A percentile compares a stretch with the other conserved stretches of the same genome.
Evolutionary conservation across 92 coral and sea anemone species (phyloP).

Genomic region (Palythoa grandis): DNA sequence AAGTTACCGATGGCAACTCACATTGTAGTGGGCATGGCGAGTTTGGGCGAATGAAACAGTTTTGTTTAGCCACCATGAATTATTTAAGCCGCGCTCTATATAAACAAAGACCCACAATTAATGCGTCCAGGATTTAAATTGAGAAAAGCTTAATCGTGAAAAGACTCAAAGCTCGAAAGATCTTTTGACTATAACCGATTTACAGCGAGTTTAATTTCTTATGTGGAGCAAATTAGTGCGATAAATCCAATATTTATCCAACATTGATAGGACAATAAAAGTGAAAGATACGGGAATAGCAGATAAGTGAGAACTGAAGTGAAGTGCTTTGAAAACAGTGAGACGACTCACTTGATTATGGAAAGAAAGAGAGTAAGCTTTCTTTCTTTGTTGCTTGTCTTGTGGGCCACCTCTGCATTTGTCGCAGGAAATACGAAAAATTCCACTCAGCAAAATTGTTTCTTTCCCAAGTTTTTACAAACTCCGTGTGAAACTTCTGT

Average conservation of each 20-base stretch:
- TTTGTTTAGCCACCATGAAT: conserved; percentile 6
- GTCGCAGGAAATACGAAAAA: neutral
- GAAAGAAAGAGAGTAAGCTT: neutral
- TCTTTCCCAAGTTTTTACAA: conserved; percentile 26
- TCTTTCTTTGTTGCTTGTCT: neutral
- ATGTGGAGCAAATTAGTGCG: neutral
- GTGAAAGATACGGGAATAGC: conserved; percentile 9
- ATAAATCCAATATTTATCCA: conserved; percentile 19
- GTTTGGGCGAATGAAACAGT: conserved; percentile 9
- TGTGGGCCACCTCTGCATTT: neutral
- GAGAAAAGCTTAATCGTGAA: neutral
- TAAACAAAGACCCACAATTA: neutral
- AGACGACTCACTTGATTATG: neutral
- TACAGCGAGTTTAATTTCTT: conserved; percentile 14
- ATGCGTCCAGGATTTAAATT: neutral
- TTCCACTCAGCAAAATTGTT: conserved; percentile 1
- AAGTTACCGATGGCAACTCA: conserved; percentile 1
- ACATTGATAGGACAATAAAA: conserved; percentile 6
- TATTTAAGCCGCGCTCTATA: conserved; percentile 9
- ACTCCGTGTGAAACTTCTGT: conserved; percentile 18
- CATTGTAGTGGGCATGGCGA: neutral
- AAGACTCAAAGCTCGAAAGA: neutral
- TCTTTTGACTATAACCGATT: neutral
- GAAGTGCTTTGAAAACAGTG: conserved; percentile 16
- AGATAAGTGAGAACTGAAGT: conserved; percentile 13